Evolutionary conservation across 1,140 invertebrate genomes (phyloP), one percentile per base, ranked within the genome.

Genomic region (Mylabris phalerata): DNA sequence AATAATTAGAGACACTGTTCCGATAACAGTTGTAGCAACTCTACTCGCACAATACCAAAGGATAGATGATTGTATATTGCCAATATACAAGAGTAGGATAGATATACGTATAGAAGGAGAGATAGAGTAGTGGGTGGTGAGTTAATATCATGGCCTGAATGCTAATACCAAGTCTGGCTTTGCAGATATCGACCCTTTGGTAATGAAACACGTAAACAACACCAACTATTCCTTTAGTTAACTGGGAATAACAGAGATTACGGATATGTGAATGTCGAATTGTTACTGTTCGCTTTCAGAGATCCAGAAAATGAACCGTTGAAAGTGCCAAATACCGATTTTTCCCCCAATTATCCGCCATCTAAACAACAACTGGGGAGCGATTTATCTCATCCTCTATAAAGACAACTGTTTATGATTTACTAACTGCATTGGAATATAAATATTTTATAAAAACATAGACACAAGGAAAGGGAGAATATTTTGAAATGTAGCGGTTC

Each of bases 181-280:
- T 55, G 41, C 48, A 46, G 51, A 55, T 55, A 60, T 55, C 58
- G 58, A 60, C 51, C 58, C 58, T 54, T 13, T 32, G 11, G 51
- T 60, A 60, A 60, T 60, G 58, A 60, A 60, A 60, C 58, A 55
- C 58, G 58, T 60, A 60, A 60, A 60, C 58, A 60, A 60, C 51
- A 41, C 42, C 42, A 48, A 47, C 40, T 47, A 60, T 46, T 55
- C 58, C 51, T 54, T 54, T 54, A 54, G 51, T 54, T 32, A 54
- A 54, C 42, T 41, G 19, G 43, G 42, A 52, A 52, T 52, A 52
- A 52, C 50, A 43, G 46, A 54, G 51, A 54, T 54, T 54, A 54
- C 41, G 51, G 19, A 9, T 54, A 54, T 44, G 51, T 54, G 51
- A 26, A 46, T 7, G 41, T 44, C 19, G 46, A 13, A 54, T 42